Conservation (phyloP, 2,113 vertebrate species). For the Fulmarus glacialis region DNA sequence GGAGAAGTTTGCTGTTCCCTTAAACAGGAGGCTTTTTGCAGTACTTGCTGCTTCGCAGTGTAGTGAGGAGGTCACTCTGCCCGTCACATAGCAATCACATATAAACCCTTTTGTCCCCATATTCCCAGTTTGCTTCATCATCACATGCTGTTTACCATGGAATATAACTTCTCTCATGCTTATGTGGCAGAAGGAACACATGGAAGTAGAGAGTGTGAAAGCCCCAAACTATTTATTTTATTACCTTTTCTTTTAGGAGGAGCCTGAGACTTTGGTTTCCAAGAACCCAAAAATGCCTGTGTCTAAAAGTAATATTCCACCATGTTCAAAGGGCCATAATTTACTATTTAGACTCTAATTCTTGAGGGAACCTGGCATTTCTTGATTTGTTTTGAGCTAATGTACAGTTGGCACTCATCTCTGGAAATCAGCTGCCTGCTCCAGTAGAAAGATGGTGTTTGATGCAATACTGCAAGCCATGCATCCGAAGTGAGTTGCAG, state of each 20-base stretch:
- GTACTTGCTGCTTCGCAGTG: neutral
- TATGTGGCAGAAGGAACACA: neutral
- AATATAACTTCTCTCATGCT: neutral
- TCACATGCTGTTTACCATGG: neutral
- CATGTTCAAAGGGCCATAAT: neutral
- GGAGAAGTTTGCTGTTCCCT: neutral
- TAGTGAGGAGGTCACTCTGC: neutral
- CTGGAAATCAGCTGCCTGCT: neutral
- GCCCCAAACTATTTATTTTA: neutral
- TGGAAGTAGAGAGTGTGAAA: neutral
- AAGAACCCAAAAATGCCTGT: neutral
- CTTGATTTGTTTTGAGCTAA: neutral
- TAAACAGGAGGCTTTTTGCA: neutral
- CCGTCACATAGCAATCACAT: rapidly evolving
- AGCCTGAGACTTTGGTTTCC: neutral
- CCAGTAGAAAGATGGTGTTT: neutral
- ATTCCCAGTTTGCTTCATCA: neutral
- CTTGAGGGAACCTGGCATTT: neutral
- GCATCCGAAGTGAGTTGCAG: neutral
- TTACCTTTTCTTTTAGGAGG: neutral
- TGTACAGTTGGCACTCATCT: neutral
- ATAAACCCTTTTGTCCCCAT: neutral
- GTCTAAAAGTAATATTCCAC: neutral
- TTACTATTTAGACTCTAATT: neutral
- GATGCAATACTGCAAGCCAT: neutral